phyloP scores from a whole-genome alignment of 1,140 invertebrate genomes.

The Trachymyrmex cornetzi region DNA sequence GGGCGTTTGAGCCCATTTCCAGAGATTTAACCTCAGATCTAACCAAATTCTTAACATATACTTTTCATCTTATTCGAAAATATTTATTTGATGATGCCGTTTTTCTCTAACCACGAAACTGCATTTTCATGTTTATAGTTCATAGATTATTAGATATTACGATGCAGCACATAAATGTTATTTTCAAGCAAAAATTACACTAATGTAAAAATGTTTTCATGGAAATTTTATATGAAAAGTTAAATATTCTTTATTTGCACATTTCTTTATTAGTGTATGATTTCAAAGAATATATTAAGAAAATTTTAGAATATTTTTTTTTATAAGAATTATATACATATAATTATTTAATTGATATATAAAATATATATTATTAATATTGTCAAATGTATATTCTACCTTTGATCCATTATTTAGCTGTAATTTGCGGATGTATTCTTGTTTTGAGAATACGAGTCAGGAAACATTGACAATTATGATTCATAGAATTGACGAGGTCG shows the following conservation, averaged over 20 bases:
- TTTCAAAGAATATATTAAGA: too few relatives aligned
- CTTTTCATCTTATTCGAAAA: conserved; percentile 2
- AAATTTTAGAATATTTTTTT: background rate
- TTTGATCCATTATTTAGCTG: conserved; percentile 9
- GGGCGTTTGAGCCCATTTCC: conserved; percentile 5
- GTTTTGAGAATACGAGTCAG: background rate
- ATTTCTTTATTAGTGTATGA: background rate
- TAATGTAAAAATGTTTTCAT: conserved; percentile 14
- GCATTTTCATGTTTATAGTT: background rate
- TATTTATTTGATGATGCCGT: background rate
- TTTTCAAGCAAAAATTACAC: background rate
- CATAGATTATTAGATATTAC: background rate
- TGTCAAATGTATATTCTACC: too few relatives aligned
- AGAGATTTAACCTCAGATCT: conserved; percentile 19
- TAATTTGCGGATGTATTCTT: background rate
- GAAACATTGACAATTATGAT: conserved; percentile 22
- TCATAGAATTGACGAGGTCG: background rate
- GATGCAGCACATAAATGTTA: conserved; percentile 1
- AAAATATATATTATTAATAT: background rate
- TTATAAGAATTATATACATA: background rate
- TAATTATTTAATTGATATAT: background rate
- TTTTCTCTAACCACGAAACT: background rate
- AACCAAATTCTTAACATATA: background rate
- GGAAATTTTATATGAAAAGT: conserved; percentile 35
- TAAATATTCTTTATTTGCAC: conserved; percentile 2